These are phyloP conservation scores for Formica selysi DNA, from an alignment of 1,140 invertebrate genomes.

Conservation along the genomic window DNA sequence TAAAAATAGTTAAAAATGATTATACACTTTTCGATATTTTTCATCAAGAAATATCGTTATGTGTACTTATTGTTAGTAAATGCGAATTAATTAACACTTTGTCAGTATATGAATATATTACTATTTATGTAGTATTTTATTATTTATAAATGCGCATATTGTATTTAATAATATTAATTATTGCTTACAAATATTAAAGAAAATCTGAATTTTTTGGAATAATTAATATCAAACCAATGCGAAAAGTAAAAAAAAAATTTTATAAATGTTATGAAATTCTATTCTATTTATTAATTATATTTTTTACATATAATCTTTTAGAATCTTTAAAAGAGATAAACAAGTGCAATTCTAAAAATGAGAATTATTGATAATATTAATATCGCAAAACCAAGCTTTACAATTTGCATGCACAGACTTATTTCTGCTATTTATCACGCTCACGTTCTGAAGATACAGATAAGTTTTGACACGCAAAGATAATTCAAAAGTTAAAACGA, in stretches of 20 bases:
- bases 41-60: no score
- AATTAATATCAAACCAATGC: not conserved
- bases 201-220: not conserved
- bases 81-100: no score
- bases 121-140: not conserved
- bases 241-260: not conserved
- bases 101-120: no score
- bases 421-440: not conserved
- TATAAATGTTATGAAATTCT: not conserved
- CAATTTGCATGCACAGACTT: not conserved
- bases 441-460: not conserved
- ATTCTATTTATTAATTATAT: not conserved
- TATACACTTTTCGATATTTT: no score
- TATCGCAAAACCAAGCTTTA: not conserved
- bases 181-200: not conserved
- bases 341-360: not conserved
- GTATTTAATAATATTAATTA: not conserved
- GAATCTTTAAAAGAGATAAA: not conserved
- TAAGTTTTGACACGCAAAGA: constrained; percentile 1
- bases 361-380: not conserved
- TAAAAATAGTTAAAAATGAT: constrained; percentile 81
- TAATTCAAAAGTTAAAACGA: not conserved
- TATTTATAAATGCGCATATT: not conserved
- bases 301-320: not conserved
- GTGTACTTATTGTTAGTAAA: no score